Conservation (phyloP, 2,113 vertebrate genomes). For the Hippocampus guttulatus region DNA sequence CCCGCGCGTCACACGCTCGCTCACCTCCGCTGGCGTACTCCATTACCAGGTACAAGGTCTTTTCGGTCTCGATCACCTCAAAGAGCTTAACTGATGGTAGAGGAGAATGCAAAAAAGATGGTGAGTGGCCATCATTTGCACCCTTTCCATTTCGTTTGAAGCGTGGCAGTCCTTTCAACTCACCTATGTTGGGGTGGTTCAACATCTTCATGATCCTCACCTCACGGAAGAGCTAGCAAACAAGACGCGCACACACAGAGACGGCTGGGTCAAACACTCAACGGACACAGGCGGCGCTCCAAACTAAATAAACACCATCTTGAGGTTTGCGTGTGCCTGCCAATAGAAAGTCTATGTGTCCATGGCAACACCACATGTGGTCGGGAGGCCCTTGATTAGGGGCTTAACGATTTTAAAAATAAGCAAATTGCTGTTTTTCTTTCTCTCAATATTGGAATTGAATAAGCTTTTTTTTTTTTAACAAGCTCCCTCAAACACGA, state of each 20-base stretch:
- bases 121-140: no score
- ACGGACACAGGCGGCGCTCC: neutral
- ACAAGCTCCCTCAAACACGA: no score
- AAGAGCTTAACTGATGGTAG: slow-evolving; percentile 85
- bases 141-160: neutral
- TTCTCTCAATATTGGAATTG: no score
- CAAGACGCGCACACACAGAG: slow-evolving; percentile 11
- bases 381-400: neutral
- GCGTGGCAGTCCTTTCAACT: slow-evolving; percentile 48
- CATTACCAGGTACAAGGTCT: slow-evolving; percentile 92
- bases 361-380: neutral
- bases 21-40: slow-evolving; percentile 91
- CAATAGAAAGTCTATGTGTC: neutral
- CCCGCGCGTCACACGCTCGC: slow-evolving; percentile 13
- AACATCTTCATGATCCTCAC: slow-evolving; percentile 95
- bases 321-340: neutral
- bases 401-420: no score
- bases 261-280: slow-evolving; percentile 3
- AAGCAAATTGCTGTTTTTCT: no score
- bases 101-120: neutral
- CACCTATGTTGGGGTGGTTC: slow-evolving; percentile 95
- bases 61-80: slow-evolving; percentile 94
- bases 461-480: no score
- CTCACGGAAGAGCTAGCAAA: slow-evolving; percentile 84
- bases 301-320: neutral